Conservation (phyloP, 53 echinoderm and acorn worm genomes). For the Echinarachnius parma region DNA sequence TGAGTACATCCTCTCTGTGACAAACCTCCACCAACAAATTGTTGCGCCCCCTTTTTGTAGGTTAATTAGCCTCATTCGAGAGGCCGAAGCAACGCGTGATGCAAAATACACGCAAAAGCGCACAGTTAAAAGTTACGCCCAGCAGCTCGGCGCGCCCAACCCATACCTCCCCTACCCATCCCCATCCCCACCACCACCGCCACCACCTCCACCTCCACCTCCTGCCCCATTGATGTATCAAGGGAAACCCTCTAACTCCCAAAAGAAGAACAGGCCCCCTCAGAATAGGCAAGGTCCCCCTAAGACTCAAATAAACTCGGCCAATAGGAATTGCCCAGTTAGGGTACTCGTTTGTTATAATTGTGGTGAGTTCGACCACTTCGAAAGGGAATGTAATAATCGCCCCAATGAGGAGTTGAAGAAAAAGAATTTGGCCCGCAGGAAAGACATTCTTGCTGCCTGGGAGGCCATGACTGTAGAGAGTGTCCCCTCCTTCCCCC, state of each 20-base stretch:
- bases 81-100: slow-evolving; percentile 15
- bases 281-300: neutral
- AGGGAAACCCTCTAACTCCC: too few relatives aligned
- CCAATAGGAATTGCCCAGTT: neutral
- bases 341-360: slow-evolving; percentile 2
- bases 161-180: too few relatives aligned
- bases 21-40: slow-evolving; percentile 7
- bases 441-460: neutral
- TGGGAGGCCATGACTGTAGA: slow-evolving; percentile 10
- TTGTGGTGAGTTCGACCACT: slow-evolving; percentile 10
- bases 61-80: neutral
- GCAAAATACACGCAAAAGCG: neutral
- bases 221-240: too few relatives aligned
- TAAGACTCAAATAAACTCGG: neutral
- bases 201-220: too few relatives aligned
- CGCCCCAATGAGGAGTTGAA: neutral
- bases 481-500: too few relatives aligned
- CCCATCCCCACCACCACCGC: neutral
- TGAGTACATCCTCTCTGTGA: neutral
- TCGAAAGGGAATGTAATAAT: neutral
- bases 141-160: neutral
- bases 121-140: neutral
- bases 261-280: neutral
- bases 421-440: neutral
- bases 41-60: slow-evolving; percentile 5